Conservation (phyloP, 2,113 vertebrate species). For the Sula dactylatra region DNA sequence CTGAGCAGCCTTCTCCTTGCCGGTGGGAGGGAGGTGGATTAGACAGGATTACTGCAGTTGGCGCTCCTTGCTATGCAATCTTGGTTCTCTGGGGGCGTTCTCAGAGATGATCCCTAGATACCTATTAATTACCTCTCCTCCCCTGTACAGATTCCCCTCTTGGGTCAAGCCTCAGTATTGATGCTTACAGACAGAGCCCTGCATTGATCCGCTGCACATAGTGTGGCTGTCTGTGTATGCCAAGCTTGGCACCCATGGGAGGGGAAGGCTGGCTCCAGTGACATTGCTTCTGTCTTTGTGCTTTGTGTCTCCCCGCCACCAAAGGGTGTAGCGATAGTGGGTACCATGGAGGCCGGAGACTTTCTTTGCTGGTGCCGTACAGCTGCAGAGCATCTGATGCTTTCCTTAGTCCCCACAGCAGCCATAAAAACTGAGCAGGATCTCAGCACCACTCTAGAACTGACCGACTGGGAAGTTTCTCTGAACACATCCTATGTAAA, state of each 20-base stretch:
- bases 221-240: not conserved
- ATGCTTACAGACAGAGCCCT: not conserved
- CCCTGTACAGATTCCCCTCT: not conserved
- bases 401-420: not conserved
- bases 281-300: not conserved
- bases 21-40: not conserved
- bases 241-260: accelerated
- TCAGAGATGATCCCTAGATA: not conserved
- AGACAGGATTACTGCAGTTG: not conserved
- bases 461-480: not conserved
- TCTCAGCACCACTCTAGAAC: not conserved
- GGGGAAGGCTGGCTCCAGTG: not conserved
- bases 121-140: not conserved
- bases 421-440: not conserved
- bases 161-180: not conserved
- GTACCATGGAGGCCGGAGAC: not conserved
- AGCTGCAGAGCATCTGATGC: not conserved
- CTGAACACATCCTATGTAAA: not conserved
- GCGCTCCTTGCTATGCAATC: not conserved
- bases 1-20: not conserved
- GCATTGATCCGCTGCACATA: not conserved
- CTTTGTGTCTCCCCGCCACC: not conserved
- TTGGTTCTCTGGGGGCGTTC: not conserved
- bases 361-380: not conserved
- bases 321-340: not conserved